phyloP scores from a whole-genome alignment of 2,113 vertebrate genomes.

The Rhombomys opimus region DNA sequence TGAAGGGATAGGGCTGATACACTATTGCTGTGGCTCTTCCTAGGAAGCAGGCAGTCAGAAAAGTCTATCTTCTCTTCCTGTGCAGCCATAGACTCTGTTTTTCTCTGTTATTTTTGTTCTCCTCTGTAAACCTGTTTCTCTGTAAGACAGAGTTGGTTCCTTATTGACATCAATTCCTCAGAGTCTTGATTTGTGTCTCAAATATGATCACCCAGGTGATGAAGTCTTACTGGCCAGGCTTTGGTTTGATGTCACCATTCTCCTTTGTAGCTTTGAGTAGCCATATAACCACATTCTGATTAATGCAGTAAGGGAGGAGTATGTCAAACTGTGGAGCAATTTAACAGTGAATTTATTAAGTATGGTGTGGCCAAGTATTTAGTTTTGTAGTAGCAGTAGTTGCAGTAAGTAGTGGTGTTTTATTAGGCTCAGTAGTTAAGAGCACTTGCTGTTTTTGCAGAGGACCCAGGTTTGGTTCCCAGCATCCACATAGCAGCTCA shows the following conservation, averaged over 20 bases:
- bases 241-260: not conserved
- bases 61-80: not conserved
- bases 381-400: not conserved
- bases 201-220: not conserved
- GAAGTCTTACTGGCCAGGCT: not conserved
- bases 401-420: not conserved
- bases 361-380: not conserved
- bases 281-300: not conserved
- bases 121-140: not conserved
- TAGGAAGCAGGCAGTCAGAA: not conserved
- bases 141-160: not conserved
- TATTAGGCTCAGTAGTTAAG: not conserved
- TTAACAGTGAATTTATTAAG: not conserved
- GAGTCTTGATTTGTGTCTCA: constrained; percentile 25
- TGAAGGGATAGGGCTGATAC: not conserved
- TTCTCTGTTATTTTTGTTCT: constrained; percentile 2
- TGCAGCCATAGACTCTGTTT: not conserved
- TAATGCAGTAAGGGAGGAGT: constrained; percentile 1
- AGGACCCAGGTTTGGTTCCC: too few species aligned
- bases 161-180: constrained; percentile 4
- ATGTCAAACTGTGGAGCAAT: not conserved
- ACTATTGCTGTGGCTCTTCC: not conserved
- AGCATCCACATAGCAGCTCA: not conserved
- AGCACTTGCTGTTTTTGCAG: too few species aligned
- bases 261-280: not conserved